Evolutionary conservation across 2,888 invertebrate species (phyloP), one percentile per base, ranked within the genome.

Genomic region (Sarcophaga carnaria): DNA sequence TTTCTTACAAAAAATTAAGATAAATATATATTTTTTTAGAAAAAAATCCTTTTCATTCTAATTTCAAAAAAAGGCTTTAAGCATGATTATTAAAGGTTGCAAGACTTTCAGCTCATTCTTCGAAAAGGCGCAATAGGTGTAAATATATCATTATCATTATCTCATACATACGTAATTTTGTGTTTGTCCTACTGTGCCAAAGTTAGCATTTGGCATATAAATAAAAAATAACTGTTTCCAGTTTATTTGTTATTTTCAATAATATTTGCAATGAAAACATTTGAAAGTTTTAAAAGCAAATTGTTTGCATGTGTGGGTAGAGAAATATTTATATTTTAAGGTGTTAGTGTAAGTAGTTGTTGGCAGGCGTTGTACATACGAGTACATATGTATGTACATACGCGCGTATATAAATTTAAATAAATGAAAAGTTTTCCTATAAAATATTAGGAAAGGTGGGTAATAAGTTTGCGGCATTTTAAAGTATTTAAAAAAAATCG

Each of bases 211-310:
- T 27, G 11, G 20, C 2, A 60, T 37, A n/a, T 71, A 37, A 8
- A 37, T 37, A 37, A 37, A 37, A 37, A 37, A 37, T 37, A 37
- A 37, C 37, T 37, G 37, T n/a, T 71, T 37, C 70, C 54, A 37
- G 27, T 71, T 49, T 75, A 64, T 64, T 75, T 76, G 22, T 66
- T 64, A 76, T 76, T 76, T 76, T 54, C 64, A 76, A 76, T 76
- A 76, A 76, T 64, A 64, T 76, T 64, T 76, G 49, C 64, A 64
- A 63, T 74, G 47, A 63, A 14, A 74, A 70, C 25, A 49, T 59
- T 64, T 64, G 11, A 27, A 64, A 54, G 54, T 66, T 76, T 54
- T 27, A n/a, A 49, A 66, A 64, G 11, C 75, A 71, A 64, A 54
- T 12, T 76, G n/a, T 74, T 11, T 62, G 14, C n/a, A 62, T 62